A percentile compares a stretch with the other conserved stretches of the same genome.
Conservation (phyloP, 2,113 vertebrate genomes). For the Euleptes europaea region DNA sequence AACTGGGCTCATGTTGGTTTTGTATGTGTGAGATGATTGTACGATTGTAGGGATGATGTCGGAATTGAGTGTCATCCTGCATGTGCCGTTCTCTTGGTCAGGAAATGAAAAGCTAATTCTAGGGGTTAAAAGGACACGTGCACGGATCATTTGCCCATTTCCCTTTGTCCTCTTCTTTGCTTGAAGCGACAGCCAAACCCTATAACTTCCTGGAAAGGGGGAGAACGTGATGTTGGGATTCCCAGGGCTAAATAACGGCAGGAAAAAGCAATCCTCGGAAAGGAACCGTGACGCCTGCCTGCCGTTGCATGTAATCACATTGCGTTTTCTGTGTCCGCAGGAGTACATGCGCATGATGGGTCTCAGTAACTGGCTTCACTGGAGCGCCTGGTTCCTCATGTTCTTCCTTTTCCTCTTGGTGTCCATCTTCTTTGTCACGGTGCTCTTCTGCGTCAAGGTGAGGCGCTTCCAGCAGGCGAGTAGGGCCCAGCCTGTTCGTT, state of each 20-base stretch:
- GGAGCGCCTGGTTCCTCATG: slow-evolving; percentile 95
- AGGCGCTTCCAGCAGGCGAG: slow-evolving; percentile 47
- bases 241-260: not conserved
- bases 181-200: accelerated
- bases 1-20: not conserved
- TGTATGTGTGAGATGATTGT: not conserved
- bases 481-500: accelerated
- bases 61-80: not conserved
- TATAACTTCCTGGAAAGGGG: not conserved
- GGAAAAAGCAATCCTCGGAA: no score
- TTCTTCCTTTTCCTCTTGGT: slow-evolving; percentile 91
- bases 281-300: accelerated
- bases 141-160: not conserved
- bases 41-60: not conserved
- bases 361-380: slow-evolving; percentile 96
- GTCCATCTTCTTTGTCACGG: slow-evolving; percentile 87
- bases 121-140: not conserved
- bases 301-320: not conserved
- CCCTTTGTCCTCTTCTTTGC: accelerated
- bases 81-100: not conserved
- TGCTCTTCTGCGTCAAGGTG: slow-evolving; percentile 91
- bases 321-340: slow-evolving; percentile 59
- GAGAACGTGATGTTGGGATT: not conserved
- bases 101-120: not conserved
- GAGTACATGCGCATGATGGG: slow-evolving; percentile 99